A percentile compares a stretch with the other conserved stretches of the same genome.
Conservation (phyloP, 2,113 vertebrate species). For the Siniperca chuatsi region DNA sequence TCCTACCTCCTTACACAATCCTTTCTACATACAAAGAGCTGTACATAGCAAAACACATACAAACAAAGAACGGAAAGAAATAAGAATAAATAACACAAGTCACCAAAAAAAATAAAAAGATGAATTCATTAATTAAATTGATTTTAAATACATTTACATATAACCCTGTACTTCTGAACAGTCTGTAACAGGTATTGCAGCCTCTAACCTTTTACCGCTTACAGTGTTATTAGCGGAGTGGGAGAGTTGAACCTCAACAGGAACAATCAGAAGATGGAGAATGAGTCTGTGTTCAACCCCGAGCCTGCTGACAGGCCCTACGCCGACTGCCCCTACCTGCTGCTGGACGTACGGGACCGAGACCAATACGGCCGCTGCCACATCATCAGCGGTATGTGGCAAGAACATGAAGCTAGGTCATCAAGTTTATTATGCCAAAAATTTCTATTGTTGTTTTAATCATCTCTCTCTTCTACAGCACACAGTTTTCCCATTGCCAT, state of each 20-base stretch:
- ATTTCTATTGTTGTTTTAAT: neutral
- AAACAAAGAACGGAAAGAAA: neutral
- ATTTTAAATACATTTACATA: neutral
- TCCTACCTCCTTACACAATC: no score
- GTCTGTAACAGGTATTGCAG: neutral
- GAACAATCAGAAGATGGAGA: constrained; percentile 66
- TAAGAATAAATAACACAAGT: neutral
- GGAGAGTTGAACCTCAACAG: constrained; percentile 92
- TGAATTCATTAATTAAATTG: neutral
- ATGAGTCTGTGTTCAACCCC: neutral
- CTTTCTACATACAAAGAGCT: neutral
- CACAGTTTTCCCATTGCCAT: constrained; percentile 90
- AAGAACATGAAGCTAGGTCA: fast-evolving
- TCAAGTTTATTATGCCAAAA: neutral
- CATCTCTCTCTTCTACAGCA: constrained; percentile 77
- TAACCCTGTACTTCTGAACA: neutral
- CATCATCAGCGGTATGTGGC: constrained; percentile 88
- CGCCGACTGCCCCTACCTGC: constrained; percentile 93
- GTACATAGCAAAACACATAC: no score
- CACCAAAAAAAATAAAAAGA: neutral
- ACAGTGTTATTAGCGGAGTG: constrained; percentile 93
- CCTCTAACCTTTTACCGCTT: constrained; percentile 6
- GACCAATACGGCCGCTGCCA: constrained; percentile 92
- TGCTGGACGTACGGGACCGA: constrained; percentile 92
- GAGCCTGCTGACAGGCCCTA: constrained; percentile 83